Conservation (phyloP, 2,797 vertebrate genomes). For the Sebastolobus altivelis region DNA sequence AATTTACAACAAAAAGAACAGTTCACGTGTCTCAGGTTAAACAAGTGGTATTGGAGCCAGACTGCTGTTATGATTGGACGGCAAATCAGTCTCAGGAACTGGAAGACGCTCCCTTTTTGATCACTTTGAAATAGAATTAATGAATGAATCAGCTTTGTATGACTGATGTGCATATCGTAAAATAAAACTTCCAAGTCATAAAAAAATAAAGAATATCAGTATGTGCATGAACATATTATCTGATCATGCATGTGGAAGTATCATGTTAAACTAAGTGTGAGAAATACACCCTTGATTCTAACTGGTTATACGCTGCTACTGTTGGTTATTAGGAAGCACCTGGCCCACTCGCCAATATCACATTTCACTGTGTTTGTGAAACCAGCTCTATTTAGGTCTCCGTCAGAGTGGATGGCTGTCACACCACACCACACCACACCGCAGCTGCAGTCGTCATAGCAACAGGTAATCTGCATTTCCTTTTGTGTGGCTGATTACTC, state of each 20-base stretch:
- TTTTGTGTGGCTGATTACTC: slow-evolving; percentile 83
- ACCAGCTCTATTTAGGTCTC: slow-evolving; percentile 49
- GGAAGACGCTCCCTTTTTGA: too few relatives aligned
- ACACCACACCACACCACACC: slow-evolving; percentile 59
- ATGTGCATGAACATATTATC: not conserved
- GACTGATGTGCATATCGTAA: too few relatives aligned
- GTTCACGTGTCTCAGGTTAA: too few relatives aligned
- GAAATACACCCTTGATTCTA: slow-evolving; percentile 3
- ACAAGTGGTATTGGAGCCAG: too few relatives aligned
- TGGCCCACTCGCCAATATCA: slow-evolving; percentile 63
- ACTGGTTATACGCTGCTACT: not conserved
- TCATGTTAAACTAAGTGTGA: not conserved
- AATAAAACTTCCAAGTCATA: too few relatives aligned
- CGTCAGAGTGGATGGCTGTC: slow-evolving; percentile 70
- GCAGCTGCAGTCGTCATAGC: slow-evolving; percentile 89
- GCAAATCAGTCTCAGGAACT: too few relatives aligned
- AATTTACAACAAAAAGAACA: too few relatives aligned
- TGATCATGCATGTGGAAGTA: not conserved
- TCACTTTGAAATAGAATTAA: too few relatives aligned
- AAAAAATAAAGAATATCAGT: too few relatives aligned
- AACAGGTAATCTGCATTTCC: slow-evolving; percentile 83
- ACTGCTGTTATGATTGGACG: too few relatives aligned
- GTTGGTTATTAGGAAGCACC: slow-evolving; percentile 62
- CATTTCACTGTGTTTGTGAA: slow-evolving; percentile 64
- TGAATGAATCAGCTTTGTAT: too few relatives aligned